Conservation (phyloP, 2,888 invertebrate genomes). For the Ophion ventricosus region DNA sequence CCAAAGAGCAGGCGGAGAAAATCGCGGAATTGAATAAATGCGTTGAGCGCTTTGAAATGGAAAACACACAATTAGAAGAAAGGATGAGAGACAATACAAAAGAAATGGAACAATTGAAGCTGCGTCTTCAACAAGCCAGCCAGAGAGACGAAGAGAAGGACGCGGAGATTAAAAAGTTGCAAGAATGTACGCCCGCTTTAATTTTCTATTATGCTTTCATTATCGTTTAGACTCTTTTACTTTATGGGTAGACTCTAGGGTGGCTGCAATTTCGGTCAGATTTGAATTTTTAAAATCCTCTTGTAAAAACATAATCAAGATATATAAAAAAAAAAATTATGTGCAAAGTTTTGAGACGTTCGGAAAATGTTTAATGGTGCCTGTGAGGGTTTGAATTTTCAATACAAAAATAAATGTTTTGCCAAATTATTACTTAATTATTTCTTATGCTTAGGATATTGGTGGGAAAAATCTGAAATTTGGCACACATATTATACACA, state of each 20-base stretch:
- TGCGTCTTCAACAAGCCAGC: constrained; percentile 62
- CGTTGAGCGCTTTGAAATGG: constrained; percentile 43
- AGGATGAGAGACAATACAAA: constrained; percentile 42
- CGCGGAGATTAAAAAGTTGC: constrained; percentile 75
- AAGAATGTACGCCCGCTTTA: constrained; percentile 71
- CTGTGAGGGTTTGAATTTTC: too few relatives aligned
- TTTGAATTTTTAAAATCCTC: too few relatives aligned
- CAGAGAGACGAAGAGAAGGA: constrained; percentile 76
- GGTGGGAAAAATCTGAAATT: too few relatives aligned
- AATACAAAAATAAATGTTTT: too few relatives aligned
- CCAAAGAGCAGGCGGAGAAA: constrained; percentile 47
- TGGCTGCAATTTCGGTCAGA: too few relatives aligned
- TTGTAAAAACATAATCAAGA: too few relatives aligned
- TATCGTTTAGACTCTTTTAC: background rate
- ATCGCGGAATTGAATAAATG: constrained; percentile 33
- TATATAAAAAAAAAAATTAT: too few relatives aligned
- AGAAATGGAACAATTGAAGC: constrained; percentile 57
- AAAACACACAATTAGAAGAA: constrained; percentile 58
- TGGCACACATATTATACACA: too few relatives aligned
- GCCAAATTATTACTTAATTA: too few relatives aligned
- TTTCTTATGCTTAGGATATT: too few relatives aligned
- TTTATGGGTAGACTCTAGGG: background rate
- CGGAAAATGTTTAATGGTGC: too few relatives aligned
- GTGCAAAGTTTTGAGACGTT: too few relatives aligned
- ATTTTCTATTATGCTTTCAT: background rate